phyloP scores from a whole-genome alignment of 1,140 invertebrate genomes.

The Dinoponera quadriceps region DNA sequence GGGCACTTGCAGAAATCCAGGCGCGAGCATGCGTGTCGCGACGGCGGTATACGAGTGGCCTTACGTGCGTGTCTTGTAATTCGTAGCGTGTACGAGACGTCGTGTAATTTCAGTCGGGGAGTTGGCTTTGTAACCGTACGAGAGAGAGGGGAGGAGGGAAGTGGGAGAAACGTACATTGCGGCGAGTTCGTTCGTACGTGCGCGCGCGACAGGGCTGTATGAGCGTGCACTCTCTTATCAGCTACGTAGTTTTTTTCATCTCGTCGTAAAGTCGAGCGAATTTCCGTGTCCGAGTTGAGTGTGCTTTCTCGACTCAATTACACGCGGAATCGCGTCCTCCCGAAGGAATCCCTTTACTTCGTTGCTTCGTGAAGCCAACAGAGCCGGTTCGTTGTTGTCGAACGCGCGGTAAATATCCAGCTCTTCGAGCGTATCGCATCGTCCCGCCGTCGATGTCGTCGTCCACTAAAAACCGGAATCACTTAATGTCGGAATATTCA shows the following conservation, averaged over 20 bases:
- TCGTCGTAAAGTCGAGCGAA: not conserved
- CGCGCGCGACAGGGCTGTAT: constrained; percentile 64
- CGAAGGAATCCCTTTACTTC: not conserved
- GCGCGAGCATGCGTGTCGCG: constrained; percentile 40
- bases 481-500: not conserved
- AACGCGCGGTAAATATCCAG: not conserved
- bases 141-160: no score
- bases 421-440: not conserved
- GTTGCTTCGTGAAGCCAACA: constrained; percentile 28
- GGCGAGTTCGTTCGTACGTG: constrained; percentile 36
- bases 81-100: constrained; percentile 48
- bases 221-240: not conserved
- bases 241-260: not conserved
- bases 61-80: constrained; percentile 45
- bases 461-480: not conserved
- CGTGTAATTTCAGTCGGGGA: constrained; percentile 69
- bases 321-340: not conserved
- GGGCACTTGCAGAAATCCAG: constrained; percentile 59
- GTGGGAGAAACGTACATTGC: constrained; percentile 8
- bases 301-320: not conserved
- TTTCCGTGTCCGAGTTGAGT: not conserved
- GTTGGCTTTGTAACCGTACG: constrained; percentile 64
- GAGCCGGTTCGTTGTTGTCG: constrained; percentile 51
- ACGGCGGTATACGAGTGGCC: not conserved
- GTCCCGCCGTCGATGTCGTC: not conserved